phyloP scores from a whole-genome alignment of 2,797 vertebrate species.

The Amblyraja radiata region DNA sequence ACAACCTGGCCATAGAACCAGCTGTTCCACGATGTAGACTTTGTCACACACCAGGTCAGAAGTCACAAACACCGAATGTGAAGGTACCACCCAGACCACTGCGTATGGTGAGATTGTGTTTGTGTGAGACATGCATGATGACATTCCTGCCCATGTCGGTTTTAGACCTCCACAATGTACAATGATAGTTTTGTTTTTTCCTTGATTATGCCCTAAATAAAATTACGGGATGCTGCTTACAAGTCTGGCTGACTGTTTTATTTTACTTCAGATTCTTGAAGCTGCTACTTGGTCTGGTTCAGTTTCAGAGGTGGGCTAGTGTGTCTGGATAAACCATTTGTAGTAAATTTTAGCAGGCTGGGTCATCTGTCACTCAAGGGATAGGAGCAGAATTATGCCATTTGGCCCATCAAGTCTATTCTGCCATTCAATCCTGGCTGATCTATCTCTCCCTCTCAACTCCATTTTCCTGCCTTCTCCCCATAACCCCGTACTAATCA shows the following conservation, averaged over 20 bases:
- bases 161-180: conserved; percentile 17
- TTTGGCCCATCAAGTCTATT: too few relatives aligned
- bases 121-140: neutral
- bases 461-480: too few relatives aligned
- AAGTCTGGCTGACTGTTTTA: neutral
- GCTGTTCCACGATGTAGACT: neutral
- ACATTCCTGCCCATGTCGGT: neutral
- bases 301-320: neutral
- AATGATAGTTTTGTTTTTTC: neutral
- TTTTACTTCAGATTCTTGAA: neutral
- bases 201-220: conserved; percentile 16
- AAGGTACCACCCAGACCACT: neutral
- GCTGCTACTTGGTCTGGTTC: too few relatives aligned
- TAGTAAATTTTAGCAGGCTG: neutral
- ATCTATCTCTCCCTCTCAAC: too few relatives aligned
- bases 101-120: neutral
- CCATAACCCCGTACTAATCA: too few relatives aligned
- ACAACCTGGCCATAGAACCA: neutral
- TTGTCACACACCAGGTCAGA: neutral
- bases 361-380: neutral
- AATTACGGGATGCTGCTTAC: conserved; percentile 29
- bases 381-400: too few relatives aligned
- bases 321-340: neutral
- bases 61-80: neutral
- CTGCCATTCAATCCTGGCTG: too few relatives aligned